These are phyloP conservation scores for Papio anubis DNA, from an alignment of 2,113 vertebrate species.

Conservation along the genomic window DNA sequence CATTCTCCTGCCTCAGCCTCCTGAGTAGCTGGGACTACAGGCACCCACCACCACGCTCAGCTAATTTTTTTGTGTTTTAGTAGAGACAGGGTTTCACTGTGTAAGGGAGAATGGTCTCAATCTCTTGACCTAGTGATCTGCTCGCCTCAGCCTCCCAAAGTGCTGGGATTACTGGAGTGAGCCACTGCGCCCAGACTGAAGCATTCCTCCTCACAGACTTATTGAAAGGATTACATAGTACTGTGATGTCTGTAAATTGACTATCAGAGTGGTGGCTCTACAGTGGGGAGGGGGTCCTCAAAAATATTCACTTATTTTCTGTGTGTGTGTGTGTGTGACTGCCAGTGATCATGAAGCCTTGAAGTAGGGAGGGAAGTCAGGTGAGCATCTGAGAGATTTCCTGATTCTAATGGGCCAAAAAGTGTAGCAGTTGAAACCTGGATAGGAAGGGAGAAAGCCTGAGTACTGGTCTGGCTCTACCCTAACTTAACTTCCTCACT, in stretches of 20 bases:
- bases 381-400: not conserved
- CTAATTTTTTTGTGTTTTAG: no score
- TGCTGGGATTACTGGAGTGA: no score
- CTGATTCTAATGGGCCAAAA: not conserved
- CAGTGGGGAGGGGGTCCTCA: not conserved
- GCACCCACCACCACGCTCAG: no score
- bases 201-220: not conserved
- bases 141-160: no score
- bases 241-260: not conserved
- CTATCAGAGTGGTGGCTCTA: not conserved
- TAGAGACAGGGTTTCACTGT: no score
- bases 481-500: not conserved
- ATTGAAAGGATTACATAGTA: not conserved
- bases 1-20: no score
- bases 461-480: not conserved
- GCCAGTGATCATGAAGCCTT: not conserved
- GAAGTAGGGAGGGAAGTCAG: not conserved
- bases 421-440: not conserved
- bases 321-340: not conserved
- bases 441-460: not conserved
- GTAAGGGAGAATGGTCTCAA: no score
- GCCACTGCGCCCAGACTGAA: not conserved
- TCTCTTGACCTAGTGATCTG: no score
- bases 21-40: no score
- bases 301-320: not conserved